Percentiles rank a stretch among this genome's conserved stretches.
Conservation (phyloP, 2,888 invertebrate species). For the Itoplectis maculator region DNA sequence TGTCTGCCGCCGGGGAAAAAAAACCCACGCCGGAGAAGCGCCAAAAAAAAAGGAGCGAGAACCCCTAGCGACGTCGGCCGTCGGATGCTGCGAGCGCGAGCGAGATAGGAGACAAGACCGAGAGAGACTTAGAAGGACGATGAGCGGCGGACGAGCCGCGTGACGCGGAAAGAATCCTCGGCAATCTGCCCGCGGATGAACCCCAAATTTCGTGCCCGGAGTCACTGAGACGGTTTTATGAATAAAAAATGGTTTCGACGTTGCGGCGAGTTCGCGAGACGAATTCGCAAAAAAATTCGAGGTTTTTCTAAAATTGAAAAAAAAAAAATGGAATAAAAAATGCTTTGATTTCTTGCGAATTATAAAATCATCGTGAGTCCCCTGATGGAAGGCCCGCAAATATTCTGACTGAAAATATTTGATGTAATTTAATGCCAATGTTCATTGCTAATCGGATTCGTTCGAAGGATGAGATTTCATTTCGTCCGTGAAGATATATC, state of each 20-base stretch:
- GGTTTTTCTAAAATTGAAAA: not conserved
- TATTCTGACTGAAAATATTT: not conserved
- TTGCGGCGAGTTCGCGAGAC: not conserved
- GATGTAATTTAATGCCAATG: not conserved
- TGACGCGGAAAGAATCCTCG: conserved; percentile 9
- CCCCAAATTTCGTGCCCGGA: conserved; percentile 14
- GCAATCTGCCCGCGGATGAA: not conserved
- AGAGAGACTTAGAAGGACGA: conserved; percentile 63
- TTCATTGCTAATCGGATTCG: too few species aligned
- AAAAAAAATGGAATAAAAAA: not conserved
- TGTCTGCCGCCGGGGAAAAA: conserved; percentile 62
- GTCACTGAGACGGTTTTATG: not conserved
- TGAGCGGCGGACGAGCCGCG: conserved; percentile 38
- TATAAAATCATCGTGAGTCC: not conserved
- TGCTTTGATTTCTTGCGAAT: not conserved
- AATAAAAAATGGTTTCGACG: not conserved
- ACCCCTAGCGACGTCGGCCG: conserved; percentile 53
- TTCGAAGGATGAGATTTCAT: conserved; percentile 20
- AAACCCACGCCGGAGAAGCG: conserved; percentile 73
- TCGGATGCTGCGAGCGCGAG: conserved; percentile 64
- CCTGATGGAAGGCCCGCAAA: not conserved
- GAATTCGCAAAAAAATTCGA: not conserved
- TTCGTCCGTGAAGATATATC: conserved; percentile 11
- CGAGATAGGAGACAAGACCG: conserved; percentile 31
- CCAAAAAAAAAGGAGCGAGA: conserved; percentile 74